Evolutionary conservation across 2,113 vertebrate genomes (phyloP).

Genomic region (Rhabdornis inornatus): DNA sequence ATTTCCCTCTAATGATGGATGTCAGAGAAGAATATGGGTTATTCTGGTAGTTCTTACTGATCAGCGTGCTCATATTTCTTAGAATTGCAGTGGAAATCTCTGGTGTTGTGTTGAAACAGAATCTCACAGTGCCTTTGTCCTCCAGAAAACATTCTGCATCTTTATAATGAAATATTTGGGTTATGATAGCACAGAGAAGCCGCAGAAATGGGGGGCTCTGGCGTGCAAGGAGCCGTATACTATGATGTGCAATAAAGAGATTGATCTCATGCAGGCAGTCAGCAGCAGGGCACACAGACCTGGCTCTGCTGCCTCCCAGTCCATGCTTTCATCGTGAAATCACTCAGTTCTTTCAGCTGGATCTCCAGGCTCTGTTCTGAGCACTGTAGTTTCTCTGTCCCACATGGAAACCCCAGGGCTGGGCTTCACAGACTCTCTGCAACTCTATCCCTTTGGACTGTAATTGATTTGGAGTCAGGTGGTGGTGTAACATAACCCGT

Average conservation of each 20-base stretch:
- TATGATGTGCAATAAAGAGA: background rate
- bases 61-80: background rate
- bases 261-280: background rate
- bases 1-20: constrained; percentile 5
- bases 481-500: constrained; percentile 58
- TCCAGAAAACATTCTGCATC: background rate
- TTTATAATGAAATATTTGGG: background rate
- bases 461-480: constrained; percentile 65
- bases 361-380: constrained; percentile 25
- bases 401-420: constrained; percentile 43
- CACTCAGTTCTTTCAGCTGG: constrained; percentile 45
- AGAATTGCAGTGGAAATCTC: background rate
- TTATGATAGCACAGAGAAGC: background rate
- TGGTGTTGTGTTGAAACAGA: background rate
- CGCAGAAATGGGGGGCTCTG: background rate
- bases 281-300: background rate
- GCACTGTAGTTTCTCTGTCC: constrained; percentile 52
- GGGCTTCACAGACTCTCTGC: constrained; percentile 53
- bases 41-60: background rate
- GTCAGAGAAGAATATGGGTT: background rate
- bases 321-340: constrained; percentile 36
- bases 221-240: background rate
- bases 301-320: background rate
- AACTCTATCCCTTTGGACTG: constrained; percentile 59
- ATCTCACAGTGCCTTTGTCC: background rate